Percentiles rank a stretch among this genome's conserved stretches.
Conservation (phyloP, 2,888 invertebrate genomes). For the Amiota communis region DNA sequence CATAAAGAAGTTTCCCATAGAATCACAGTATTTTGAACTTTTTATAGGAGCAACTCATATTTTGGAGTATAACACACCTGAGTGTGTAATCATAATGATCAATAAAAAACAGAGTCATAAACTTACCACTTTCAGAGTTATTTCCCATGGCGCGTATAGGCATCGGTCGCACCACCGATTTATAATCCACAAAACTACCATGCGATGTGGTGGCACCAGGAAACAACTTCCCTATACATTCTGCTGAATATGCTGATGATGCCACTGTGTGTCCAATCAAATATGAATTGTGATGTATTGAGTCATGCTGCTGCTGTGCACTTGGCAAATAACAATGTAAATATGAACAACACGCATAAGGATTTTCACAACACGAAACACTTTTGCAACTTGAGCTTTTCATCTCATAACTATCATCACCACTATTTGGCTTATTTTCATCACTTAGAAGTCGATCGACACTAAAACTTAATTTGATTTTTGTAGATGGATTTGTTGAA, state of each 20-base stretch:
- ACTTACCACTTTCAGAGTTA: constrained; percentile 62
- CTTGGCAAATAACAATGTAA: constrained; percentile 56
- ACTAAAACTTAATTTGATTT: constrained; percentile 71
- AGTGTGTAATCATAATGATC: too few species aligned
- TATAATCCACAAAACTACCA: constrained; percentile 61
- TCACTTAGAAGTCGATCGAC: constrained; percentile 68
- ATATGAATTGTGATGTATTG: not conserved
- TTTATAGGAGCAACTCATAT: too few species aligned
- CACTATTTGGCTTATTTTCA: constrained; percentile 44
- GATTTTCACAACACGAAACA: constrained; percentile 54
- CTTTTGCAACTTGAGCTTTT: constrained; percentile 29
- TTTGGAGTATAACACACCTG: too few species aligned
- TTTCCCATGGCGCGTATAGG: constrained; percentile 63
- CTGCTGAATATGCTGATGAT: not conserved
- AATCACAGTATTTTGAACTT: too few species aligned
- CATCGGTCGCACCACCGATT: constrained; percentile 66
- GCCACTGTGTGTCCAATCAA: not conserved
- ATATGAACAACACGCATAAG: constrained; percentile 60
- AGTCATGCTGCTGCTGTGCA: constrained; percentile 17
- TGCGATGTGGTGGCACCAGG: constrained; percentile 35
- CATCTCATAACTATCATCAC: not conserved
- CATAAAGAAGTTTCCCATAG: too few species aligned
- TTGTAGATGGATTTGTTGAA: constrained; percentile 48
- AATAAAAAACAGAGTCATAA: not conserved
- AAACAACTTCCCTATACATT: constrained; percentile 52